phyloP scores from a whole-genome alignment of 1,140 invertebrate genomes.

The Cecropterus lyciades region DNA sequence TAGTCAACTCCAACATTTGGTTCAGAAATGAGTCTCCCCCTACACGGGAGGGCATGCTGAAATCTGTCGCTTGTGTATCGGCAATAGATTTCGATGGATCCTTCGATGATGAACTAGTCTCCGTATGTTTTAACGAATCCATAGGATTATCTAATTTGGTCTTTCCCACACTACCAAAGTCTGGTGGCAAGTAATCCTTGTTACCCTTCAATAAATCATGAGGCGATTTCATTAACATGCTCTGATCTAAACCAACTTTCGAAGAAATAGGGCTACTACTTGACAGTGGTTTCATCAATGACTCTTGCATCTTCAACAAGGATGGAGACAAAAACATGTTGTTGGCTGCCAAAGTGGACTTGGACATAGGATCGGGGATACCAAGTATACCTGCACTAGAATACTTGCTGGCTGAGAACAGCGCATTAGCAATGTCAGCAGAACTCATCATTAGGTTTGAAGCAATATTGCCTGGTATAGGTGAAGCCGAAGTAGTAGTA shows the following conservation, averaged over 20 bases:
- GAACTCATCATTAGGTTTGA: constrained; percentile 86
- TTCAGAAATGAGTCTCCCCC: constrained; percentile 79
- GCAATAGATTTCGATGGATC: constrained; percentile 59
- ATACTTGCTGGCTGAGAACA: constrained; percentile 86
- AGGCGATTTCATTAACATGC: constrained; percentile 74
- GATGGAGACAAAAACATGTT: constrained; percentile 87
- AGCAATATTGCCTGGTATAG: constrained; percentile 81
- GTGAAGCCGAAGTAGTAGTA: constrained; percentile 64
- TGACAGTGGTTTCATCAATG: constrained; percentile 78
- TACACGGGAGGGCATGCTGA: constrained; percentile 67
- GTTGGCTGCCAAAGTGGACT: constrained; percentile 88
- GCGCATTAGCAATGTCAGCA: constrained; percentile 85
- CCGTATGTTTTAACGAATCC: constrained; percentile 60
- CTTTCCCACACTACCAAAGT: constrained; percentile 78
- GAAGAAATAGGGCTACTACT: constrained; percentile 75
- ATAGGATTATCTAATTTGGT: constrained; percentile 65
- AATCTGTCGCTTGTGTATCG: constrained; percentile 65
- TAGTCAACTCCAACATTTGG: constrained; percentile 82
- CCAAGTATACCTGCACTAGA: constrained; percentile 85
- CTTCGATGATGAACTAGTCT: constrained; percentile 58
- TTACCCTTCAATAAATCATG: constrained; percentile 77
- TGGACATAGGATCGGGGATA: constrained; percentile 88
- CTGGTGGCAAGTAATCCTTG: constrained; percentile 81
- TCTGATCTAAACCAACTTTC: constrained; percentile 76
- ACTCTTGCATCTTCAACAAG: constrained; percentile 83